These are phyloP conservation scores for Parnassius glacialis DNA, from an alignment of 2,888 invertebrate species.

Conservation along the genomic window DNA sequence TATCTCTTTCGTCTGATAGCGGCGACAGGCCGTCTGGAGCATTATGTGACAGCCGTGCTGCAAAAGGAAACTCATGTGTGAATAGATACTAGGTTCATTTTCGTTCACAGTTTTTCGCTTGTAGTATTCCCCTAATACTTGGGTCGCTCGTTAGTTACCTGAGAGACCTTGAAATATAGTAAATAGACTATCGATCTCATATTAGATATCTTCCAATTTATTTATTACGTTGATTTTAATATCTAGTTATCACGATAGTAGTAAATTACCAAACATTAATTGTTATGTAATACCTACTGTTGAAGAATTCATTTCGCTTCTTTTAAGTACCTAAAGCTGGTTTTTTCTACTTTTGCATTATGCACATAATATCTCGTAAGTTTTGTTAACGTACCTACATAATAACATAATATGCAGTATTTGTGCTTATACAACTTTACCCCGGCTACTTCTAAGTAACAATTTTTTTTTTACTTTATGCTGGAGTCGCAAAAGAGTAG, in stretches of 20 bases:
- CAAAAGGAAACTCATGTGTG: slow-evolving; percentile 71
- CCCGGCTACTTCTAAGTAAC: no score
- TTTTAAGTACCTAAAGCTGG: no score
- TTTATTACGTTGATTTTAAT: not conserved
- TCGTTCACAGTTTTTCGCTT: slow-evolving; percentile 44
- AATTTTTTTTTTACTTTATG: no score
- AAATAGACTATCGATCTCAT: slow-evolving; percentile 17
- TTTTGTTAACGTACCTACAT: no score
- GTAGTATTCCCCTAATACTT: slow-evolving; percentile 38
- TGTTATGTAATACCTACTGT: no score
- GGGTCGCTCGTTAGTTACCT: slow-evolving; percentile 42
- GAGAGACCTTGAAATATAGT: slow-evolving; percentile 37
- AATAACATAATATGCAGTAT: no score
- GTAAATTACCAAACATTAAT: not conserved
- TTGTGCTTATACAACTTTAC: no score
- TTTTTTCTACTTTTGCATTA: no score
- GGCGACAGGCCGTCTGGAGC: slow-evolving; percentile 79
- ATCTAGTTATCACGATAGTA: not conserved
- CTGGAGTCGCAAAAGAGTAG: no score
- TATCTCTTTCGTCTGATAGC: slow-evolving; percentile 62
- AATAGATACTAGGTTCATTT: slow-evolving; percentile 69
- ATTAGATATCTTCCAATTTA: not conserved
- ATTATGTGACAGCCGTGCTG: slow-evolving; percentile 61
- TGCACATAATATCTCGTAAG: no score
- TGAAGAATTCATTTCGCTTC: no score